Conservation (phyloP, 2,113 vertebrate species). For the Daphoenositta chrysoptera region DNA sequence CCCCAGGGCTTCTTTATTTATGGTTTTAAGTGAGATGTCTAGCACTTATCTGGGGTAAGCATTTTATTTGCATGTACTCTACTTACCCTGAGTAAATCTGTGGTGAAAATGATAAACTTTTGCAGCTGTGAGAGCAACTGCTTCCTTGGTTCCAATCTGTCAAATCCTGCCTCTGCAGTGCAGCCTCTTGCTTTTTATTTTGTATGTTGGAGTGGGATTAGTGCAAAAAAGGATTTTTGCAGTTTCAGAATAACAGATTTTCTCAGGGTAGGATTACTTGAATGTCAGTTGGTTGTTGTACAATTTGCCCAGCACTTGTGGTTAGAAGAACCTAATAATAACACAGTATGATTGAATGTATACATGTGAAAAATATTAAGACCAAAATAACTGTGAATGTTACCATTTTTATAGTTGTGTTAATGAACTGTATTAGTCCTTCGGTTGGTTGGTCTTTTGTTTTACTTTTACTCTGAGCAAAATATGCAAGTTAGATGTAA, state of each 20-base stretch:
- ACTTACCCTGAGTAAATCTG: conserved; percentile 61
- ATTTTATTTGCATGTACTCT: not conserved
- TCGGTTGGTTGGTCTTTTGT: not conserved
- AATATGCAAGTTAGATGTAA: not conserved
- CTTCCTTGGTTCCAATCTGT: conserved; percentile 33
- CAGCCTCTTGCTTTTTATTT: conserved; percentile 69
- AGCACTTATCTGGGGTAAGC: conserved; percentile 71
- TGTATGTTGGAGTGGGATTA: conserved; percentile 27
- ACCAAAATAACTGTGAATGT: conserved; percentile 79
- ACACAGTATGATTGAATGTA: conserved; percentile 57
- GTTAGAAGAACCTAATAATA: conserved; percentile 54
- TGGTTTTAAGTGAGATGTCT: conserved; percentile 21
- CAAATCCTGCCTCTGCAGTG: conserved; percentile 43
- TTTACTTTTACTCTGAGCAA: not conserved
- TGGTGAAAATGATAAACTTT: conserved; percentile 34
- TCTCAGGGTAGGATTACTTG: conserved; percentile 78
- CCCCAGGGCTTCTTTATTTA: conserved; percentile 1
- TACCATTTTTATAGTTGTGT: conserved; percentile 19
- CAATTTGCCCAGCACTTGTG: conserved; percentile 72
- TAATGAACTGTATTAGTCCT: conserved; percentile 23
- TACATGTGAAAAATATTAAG: conserved; percentile 60
- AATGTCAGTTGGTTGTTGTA: conserved; percentile 67
- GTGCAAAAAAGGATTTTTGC: conserved; percentile 53
- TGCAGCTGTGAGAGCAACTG: conserved; percentile 26
- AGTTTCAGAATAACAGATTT: conserved; percentile 60